Evolutionary conservation across 2,888 invertebrate genomes (phyloP).

Genomic region (Trachelus tabidus): DNA sequence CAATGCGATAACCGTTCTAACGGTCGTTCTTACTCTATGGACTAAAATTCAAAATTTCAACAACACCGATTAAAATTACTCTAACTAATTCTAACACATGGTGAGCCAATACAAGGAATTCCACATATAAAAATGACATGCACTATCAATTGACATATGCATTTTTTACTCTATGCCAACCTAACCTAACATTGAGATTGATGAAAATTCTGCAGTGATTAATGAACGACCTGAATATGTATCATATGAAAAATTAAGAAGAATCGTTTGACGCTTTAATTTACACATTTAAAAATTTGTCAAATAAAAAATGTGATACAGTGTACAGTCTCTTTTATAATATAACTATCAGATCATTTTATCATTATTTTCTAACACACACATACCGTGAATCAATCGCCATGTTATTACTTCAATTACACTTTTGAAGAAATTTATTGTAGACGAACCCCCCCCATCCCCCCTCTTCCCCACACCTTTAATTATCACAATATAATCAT

Average conservation of each 20-base stretch:
- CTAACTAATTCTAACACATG: neutral
- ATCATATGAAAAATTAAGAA: neutral
- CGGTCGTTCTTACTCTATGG: neutral
- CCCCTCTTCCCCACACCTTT: no score
- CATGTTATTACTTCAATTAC: neutral
- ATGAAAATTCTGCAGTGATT: neutral
- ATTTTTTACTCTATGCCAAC: neutral
- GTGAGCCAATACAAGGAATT: neutral
- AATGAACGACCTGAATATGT: neutral
- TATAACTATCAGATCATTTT: neutral
- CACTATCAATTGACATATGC: neutral
- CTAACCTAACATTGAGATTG: neutral
- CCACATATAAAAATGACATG: neutral
- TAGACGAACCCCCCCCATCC: no score
- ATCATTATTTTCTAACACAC: neutral
- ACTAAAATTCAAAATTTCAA: neutral
- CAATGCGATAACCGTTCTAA: neutral
- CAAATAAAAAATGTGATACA: neutral
- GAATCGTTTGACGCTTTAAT: neutral
- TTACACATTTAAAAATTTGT: neutral
- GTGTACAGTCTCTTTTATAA: neutral
- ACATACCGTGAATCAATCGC: neutral
- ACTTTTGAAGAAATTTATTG: neutral
- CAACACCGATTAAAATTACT: neutral
- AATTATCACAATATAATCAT: no score